Evolutionary conservation across 2,888 invertebrate species (phyloP).

Genomic region (Ophion ventricosus): DNA sequence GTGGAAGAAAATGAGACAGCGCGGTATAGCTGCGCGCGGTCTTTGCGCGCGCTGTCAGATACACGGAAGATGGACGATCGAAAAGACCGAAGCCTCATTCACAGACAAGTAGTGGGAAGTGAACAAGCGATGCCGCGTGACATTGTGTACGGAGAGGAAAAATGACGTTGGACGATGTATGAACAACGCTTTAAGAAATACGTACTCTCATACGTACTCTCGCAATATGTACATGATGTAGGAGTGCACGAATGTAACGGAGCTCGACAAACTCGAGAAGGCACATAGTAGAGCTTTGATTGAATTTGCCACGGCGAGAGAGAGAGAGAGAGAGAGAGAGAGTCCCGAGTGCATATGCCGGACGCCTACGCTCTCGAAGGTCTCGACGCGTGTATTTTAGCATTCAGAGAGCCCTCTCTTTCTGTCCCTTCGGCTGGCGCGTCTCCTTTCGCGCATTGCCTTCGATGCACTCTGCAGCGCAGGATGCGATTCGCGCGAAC

Average conservation of each 20-base stretch:
- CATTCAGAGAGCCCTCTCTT: slow-evolving; percentile 50
- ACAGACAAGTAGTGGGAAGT: slow-evolving; percentile 53
- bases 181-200: slow-evolving; percentile 68
- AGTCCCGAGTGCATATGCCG: slow-evolving; percentile 38
- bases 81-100: slow-evolving; percentile 58
- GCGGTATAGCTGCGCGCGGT: slow-evolving; percentile 11
- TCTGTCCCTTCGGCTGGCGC: slow-evolving; percentile 40
- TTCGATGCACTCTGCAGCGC: slow-evolving; percentile 33
- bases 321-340: slow-evolving; percentile 27
- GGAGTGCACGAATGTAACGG: slow-evolving; percentile 60
- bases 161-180: slow-evolving; percentile 60
- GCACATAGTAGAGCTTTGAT: slow-evolving; percentile 76
- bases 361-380: slow-evolving; percentile 60
- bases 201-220: slow-evolving; percentile 3
- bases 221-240: slow-evolving; percentile 36
- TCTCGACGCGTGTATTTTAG: slow-evolving; percentile 58
- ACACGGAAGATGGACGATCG: slow-evolving; percentile 57
- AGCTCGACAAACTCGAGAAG: slow-evolving; percentile 61
- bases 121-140: slow-evolving; percentile 60
- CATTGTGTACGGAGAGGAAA: slow-evolving; percentile 55
- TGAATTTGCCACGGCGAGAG: slow-evolving; percentile 79
- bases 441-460: slow-evolving; percentile 38
- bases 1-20: slow-evolving; percentile 34
- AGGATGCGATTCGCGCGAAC: slow-evolving; percentile 32
- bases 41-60: slow-evolving; percentile 36